Conservation (phyloP, 2,797 vertebrate genomes). For the Leptatherina wallacei region DNA sequence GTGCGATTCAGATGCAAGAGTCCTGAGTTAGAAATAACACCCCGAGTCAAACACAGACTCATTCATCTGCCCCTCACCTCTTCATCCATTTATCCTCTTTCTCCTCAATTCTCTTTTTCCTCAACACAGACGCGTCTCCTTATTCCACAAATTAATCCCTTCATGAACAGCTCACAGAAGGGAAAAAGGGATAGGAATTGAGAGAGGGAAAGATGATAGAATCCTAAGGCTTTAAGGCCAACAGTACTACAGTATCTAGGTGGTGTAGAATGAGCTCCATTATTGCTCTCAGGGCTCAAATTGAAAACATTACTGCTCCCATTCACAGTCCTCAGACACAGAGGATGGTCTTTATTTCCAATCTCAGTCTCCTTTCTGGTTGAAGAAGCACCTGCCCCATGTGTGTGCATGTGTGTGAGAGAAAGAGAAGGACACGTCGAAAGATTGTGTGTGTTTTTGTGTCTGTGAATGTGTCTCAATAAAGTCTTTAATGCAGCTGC, state of each 20-base stretch:
- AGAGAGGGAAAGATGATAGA: constrained; percentile 71
- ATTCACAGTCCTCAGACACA: constrained; percentile 80
- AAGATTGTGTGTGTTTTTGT: constrained; percentile 57
- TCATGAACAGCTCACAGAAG: constrained; percentile 59
- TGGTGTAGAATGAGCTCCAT: constrained; percentile 81
- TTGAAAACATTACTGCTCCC: constrained; percentile 82
- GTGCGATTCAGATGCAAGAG: constrained; percentile 59
- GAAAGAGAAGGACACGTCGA: not conserved
- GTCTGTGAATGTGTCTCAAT: constrained; percentile 56
- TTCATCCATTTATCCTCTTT: constrained; percentile 61
- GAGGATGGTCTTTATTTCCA: constrained; percentile 81
- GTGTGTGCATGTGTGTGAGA: constrained; percentile 26
- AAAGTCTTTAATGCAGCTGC: constrained; percentile 66
- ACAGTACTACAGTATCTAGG: constrained; percentile 71
- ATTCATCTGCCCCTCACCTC: constrained; percentile 63
- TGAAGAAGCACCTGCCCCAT: constrained; percentile 62
- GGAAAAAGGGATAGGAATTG: constrained; percentile 55
- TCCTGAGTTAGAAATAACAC: constrained; percentile 58
- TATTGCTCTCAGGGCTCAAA: constrained; percentile 81
- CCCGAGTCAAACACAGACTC: constrained; percentile 49
- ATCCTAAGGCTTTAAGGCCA: constrained; percentile 75
- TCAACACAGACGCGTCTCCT: constrained; percentile 41
- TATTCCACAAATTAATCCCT: constrained; percentile 74
- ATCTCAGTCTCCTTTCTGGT: constrained; percentile 80
- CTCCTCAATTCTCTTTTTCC: constrained; percentile 30